Percentiles rank a stretch among this genome's conserved stretches.
phyloP scores from a whole-genome alignment of 2,888 invertebrate species.

The Laspeyria flexula region DNA sequence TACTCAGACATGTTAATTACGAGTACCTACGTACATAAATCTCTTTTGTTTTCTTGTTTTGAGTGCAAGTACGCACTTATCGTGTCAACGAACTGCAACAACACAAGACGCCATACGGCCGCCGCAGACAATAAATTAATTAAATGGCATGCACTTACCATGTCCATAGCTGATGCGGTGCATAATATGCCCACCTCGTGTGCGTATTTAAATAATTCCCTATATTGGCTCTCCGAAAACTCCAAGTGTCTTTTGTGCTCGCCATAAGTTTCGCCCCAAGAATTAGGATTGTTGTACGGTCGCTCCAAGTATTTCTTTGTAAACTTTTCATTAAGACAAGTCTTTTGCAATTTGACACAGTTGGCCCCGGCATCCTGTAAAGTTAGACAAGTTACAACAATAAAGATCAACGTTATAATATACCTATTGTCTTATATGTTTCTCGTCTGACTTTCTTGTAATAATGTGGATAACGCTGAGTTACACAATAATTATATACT shows the following conservation, averaged over 20 bases:
- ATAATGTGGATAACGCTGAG: too few relatives aligned
- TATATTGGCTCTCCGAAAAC: constrained; percentile 89
- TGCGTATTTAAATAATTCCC: constrained; percentile 88
- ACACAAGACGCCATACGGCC: background rate
- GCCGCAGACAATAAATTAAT: background rate
- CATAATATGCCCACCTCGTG: constrained; percentile 88
- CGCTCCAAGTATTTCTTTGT: constrained; percentile 88
- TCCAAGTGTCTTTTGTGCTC: constrained; percentile 91
- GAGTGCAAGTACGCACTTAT: background rate
- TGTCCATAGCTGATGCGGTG: constrained; percentile 94
- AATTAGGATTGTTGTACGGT: constrained; percentile 88
- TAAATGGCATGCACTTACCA: constrained; percentile 73
- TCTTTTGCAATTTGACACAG: constrained; percentile 95
- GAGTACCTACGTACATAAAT: too few relatives aligned
- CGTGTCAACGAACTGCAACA: background rate
- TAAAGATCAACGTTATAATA: background rate
- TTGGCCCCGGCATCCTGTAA: constrained; percentile 90
- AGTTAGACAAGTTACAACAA: constrained; percentile 22
- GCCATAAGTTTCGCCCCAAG: constrained; percentile 93
- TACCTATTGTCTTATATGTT: background rate
- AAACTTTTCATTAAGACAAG: constrained; percentile 89
- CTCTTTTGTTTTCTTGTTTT: background rate
- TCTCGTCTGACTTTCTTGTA: background rate
- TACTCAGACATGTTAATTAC: too few relatives aligned
- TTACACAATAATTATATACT: too few relatives aligned